Conservation (phyloP, 1,140 invertebrate genomes). For the Pseudobourletiella spinata region DNA sequence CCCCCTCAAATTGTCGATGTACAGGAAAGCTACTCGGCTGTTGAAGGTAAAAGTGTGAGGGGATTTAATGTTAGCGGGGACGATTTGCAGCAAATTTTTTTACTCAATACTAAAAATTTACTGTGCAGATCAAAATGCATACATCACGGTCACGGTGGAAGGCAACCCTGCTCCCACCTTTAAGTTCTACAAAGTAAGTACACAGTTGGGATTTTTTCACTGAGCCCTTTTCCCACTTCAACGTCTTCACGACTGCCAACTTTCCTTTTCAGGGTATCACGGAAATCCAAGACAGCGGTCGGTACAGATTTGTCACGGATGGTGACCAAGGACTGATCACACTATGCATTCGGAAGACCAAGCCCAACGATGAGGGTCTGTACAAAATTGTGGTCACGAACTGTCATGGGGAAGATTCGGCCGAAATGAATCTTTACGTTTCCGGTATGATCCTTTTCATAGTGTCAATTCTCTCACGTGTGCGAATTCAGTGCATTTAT, state of each 20-base stretch:
- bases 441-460: slow-evolving; percentile 56
- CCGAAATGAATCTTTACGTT: slow-evolving; percentile 90
- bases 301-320: slow-evolving; percentile 85
- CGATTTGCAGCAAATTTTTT: too few species aligned
- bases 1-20: slow-evolving; percentile 80
- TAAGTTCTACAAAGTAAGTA: slow-evolving; percentile 80
- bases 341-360: slow-evolving; percentile 88
- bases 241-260: too few species aligned
- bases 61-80: too few species aligned
- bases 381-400: slow-evolving; percentile 90
- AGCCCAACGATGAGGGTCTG: slow-evolving; percentile 93
- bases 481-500: background rate
- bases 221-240: too few species aligned
- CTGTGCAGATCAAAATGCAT: slow-evolving; percentile 81
- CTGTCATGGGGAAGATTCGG: slow-evolving; percentile 84
- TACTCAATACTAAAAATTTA: too few species aligned
- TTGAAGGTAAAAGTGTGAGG: slow-evolving; percentile 79
- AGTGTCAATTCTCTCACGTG: background rate
- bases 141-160: slow-evolving; percentile 77
- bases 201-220: slow-evolving; percentile 9
- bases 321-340: slow-evolving; percentile 80
- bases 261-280: slow-evolving; percentile 55
- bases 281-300: slow-evolving; percentile 83
- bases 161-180: slow-evolving; percentile 89
- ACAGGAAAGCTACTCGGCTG: slow-evolving; percentile 78